Conservation (phyloP, 2,888 invertebrate species). For the Cataglyphis livida region DNA sequence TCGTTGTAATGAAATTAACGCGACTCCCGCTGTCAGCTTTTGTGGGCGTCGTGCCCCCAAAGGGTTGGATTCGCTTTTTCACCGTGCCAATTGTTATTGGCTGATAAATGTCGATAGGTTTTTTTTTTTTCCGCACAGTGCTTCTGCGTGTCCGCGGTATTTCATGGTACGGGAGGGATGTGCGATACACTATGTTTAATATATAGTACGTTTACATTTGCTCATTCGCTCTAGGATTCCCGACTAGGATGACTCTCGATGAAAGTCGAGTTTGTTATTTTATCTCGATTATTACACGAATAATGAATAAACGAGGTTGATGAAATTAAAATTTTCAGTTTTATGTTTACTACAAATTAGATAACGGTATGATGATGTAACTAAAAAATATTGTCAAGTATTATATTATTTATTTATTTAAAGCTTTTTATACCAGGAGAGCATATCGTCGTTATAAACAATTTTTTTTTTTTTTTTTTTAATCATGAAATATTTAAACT, state of each 20-base stretch:
- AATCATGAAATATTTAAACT: background rate
- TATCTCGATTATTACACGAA: background rate
- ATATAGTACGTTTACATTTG: constrained; percentile 13
- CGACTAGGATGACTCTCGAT: background rate
- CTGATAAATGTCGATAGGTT: constrained; percentile 54
- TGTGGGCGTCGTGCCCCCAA: constrained; percentile 48
- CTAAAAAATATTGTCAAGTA: background rate
- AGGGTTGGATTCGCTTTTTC: constrained; percentile 50
- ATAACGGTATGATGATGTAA: background rate
- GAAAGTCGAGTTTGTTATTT: background rate
- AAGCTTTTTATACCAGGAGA: background rate
- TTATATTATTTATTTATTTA: background rate
- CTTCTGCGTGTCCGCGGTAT: constrained; percentile 19
- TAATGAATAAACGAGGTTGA: background rate
- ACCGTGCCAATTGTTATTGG: constrained; percentile 54
- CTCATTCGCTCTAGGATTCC: background rate
- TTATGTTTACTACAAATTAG: background rate
- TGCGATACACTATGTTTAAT: constrained; percentile 17
- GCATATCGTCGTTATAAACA: background rate
- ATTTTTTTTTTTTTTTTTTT: too few relatives aligned
- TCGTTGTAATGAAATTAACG: constrained; percentile 73
- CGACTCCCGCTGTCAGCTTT: constrained; percentile 58
- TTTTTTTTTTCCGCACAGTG: background rate
- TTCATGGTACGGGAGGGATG: constrained; percentile 15
- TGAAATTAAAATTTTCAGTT: background rate